Conservation (phyloP, 1,140 invertebrate species). For the Lepeophtheirus salmonis region DNA sequence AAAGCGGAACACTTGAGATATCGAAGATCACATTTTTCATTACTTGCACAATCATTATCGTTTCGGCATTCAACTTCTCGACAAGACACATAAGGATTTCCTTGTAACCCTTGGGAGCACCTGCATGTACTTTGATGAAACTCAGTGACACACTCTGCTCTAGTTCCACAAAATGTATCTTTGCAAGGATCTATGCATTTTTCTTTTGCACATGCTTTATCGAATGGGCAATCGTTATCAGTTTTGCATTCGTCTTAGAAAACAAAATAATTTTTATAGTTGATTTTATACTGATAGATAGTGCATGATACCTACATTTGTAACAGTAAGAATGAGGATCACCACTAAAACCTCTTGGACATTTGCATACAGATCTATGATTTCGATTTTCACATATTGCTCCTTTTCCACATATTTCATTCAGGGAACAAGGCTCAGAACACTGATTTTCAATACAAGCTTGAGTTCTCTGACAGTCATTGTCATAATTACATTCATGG, state of each 20-base stretch:
- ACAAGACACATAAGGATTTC: constrained; percentile 46
- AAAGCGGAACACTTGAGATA: neutral
- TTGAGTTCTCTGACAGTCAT: constrained; percentile 24
- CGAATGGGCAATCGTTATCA: constrained; percentile 24
- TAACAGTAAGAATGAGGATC: constrained; percentile 28
- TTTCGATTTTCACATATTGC: constrained; percentile 41
- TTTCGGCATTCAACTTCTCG: constrained; percentile 22
- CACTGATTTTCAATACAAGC: constrained; percentile 32
- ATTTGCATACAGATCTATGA: constrained; percentile 25
- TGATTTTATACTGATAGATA: constrained; percentile 1
- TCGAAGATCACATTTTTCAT: constrained; percentile 17
- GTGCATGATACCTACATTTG: neutral
- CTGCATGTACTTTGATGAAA: constrained; percentile 64
- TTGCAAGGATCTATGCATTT: constrained; percentile 63
- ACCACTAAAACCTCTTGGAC: constrained; percentile 25
- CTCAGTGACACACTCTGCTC: constrained; percentile 65
- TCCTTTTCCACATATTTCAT: constrained; percentile 41
- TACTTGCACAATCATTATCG: constrained; percentile 7
- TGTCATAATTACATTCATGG: constrained; percentile 24
- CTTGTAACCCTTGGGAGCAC: constrained; percentile 55
- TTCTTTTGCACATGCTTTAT: constrained; percentile 38
- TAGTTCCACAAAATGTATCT: constrained; percentile 40
- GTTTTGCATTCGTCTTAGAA: constrained; percentile 24
- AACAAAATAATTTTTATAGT: constrained; percentile 34
- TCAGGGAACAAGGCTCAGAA: constrained; percentile 47